Base-by-base conservation (phyloP, 2,113 vertebrate species). In the Ctenomys sociabilis region DNA sequence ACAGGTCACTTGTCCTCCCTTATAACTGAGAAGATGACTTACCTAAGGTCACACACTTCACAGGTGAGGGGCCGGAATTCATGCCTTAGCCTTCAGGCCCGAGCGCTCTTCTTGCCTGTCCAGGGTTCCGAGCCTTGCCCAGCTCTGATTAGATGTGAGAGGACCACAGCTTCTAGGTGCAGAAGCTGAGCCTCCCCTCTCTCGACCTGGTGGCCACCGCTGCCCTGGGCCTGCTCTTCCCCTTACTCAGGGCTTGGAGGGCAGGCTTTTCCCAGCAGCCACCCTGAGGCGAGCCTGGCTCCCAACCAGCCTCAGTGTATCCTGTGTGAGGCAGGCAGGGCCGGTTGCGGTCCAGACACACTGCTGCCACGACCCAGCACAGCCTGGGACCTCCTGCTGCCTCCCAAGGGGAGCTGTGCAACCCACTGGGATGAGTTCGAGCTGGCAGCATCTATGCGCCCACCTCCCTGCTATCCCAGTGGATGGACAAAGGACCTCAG, bases 281-380 rank as follows among this genome's bases (percentile, higher is more conserved):
- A 35, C 63, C 17, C 14, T 37, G 10, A 75, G 21, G 7, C 40
- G 37, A 40, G 14, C 4, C 85, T 37, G 32, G 52, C 40, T 73
- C 63, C 72, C n/a, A 66, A 45, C 85, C 85, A 43, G 43, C 64
- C 61, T 77, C 66, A 30, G 37, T 17, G 8, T 54, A 24, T 68
- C n/a, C 85, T 37, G 52, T 32, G 40, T 7, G 0, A 16, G 61
- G 80, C 22, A 16, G 40, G 66, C 4, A 75, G 82, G 43, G 73
- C 49, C 21, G 24, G n/a, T 52, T 54, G 43, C 57, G 72, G 83
- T 52, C n/a, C 57, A 72, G 73, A 83, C 63, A 28, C 13, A 95
- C 6, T n/a, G 49, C 37, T 22, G 6, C 73, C 5, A 1, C 94
- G 96, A 94, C 92, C 94, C 96, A 96, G 5, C 10, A 1, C 54